Evolutionary conservation across 2,888 invertebrate species (phyloP), one percentile per base, ranked within the genome.

Genomic region (Dermolepida albohirtum): DNA sequence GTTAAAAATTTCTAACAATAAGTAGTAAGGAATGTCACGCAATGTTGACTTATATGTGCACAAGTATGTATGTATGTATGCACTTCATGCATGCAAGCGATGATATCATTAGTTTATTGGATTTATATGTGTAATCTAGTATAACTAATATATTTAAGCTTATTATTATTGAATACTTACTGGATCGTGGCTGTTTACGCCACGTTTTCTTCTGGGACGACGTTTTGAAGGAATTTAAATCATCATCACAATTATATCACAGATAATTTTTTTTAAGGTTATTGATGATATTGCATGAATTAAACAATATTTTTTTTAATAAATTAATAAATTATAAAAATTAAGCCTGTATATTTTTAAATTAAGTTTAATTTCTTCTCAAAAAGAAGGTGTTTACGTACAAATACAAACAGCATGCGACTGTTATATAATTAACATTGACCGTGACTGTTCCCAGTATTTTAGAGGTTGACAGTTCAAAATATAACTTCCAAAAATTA

Each of bases 191-290:
- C 81, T 82, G 80, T 63, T 80, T 79, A 41, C 80, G 82, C 82
- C 82, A 83, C 82, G 82, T 77, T 64, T 77, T 78, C 78, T 83
- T 82, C 70, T 82, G 80, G 59, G 81, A 79, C 78, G 82, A 82
- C 82, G 82, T 82, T 75, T 81, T 82, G 80, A 69, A 72, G 68
- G 72, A 64, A 74, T 75, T 78, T 79, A 77, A 74, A 74, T 74
- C 78, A 78, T 78, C 76, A 75, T 78, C 77, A 74, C 72, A 73
- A 74, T 67, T 68, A 22, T 47, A 52, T 62, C 63, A 63, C 67
- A 62, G 54, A 10, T 39, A 52, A 63, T 63, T 63, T 67, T 47
- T 41, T 11, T 22, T 52, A n/a, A 55, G 7, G 14, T 34, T n/a
- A 39, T 65, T 55, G 22, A 55, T 47, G 27, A 47, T 29, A 65